phyloP scores from a whole-genome alignment of 2,113 vertebrate species.

The Malurus cyaneus region DNA sequence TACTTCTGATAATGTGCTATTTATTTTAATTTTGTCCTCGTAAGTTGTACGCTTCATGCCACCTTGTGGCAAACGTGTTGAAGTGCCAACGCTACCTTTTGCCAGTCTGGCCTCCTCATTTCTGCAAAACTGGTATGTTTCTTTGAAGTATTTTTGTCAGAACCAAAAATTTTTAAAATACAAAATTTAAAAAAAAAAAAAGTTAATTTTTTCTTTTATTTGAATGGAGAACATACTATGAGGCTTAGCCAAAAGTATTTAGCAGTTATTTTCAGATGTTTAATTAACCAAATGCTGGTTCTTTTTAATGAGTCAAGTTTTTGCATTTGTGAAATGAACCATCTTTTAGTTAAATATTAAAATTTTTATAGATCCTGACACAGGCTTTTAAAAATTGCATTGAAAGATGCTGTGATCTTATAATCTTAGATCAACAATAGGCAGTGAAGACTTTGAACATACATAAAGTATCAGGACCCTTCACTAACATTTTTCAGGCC shows the following conservation, averaged over 20 bases:
- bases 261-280: neutral
- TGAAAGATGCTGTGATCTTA: neutral
- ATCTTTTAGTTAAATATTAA: neutral
- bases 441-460: neutral
- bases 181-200: neutral
- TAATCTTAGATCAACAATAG: neutral
- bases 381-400: neutral
- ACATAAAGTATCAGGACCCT: neutral
- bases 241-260: neutral
- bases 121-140: neutral
- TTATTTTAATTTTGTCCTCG: fast-evolving
- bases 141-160: neutral
- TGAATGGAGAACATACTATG: neutral
- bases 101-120: neutral
- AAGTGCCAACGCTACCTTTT: neutral
- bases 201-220: neutral
- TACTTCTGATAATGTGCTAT: fast-evolving
- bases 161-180: neutral
- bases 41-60: neutral
- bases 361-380: neutral
- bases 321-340: neutral
- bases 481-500: neutral
- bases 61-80: neutral
- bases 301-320: neutral
- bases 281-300: neutral